Base-by-base conservation (phyloP, 2,113 vertebrate species). In the Percina caprodes region DNA sequence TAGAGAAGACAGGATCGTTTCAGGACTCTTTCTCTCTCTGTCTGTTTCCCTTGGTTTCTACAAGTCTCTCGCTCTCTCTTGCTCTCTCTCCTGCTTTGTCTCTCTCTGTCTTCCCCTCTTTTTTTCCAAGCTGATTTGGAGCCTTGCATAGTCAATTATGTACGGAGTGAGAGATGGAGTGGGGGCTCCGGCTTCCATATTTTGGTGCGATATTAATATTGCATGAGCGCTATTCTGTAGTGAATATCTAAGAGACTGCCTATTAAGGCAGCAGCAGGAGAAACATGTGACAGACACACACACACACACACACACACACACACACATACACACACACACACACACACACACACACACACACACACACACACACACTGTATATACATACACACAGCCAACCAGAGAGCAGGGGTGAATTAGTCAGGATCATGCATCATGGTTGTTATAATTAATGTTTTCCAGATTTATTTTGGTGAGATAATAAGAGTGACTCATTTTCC, bases 141-240 rank as follows among this genome's bases (percentile, higher is more conserved):
- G 94, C 81, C 94, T 93, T 92, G 95, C 93, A 94, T 94, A 95
- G 94, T 95, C 95, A 95, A 96, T 95, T 94, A 94, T 91, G 86
- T 89, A 86, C 93, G 91, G 92, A 93, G 92, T 92, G 89, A 94
- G 90, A 93, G 87, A 93, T 91, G 91, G 93, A 92, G 93, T 92
- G 89, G 89, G 90, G 90, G 93, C 92, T 88, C 66, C 61, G 73
- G 90, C 91, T 94, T 94, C 93, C 94, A 93, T 94, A 94, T 95
- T 95, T 95, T 95, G 93, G 93, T 94, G 90, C 76, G 88, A 92
- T 94, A 95, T 96, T 95, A 96, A 96, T 95, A 96, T 96, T 96
- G 92, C 90, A 96, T 95, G 94, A 94, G 94, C 73, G 58, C 94
- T 94, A 93, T 95, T 95, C 94, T 95, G 92, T 93, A 92, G 92